Evolutionary conservation across 1,140 invertebrate species (phyloP).

Genomic region (Drepana arcuata): DNA sequence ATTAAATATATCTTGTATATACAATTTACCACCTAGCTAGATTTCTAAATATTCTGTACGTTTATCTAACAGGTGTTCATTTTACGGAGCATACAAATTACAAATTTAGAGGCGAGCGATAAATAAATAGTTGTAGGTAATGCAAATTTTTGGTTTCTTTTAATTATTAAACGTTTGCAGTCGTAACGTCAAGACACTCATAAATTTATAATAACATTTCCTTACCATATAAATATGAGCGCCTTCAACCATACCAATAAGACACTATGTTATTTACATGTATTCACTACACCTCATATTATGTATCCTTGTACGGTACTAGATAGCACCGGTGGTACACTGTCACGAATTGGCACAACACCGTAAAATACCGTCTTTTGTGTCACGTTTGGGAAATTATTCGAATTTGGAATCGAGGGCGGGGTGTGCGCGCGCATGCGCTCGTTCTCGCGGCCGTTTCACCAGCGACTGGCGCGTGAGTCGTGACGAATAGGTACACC

Average conservation of each 20-base stretch:
- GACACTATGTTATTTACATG: constrained; percentile 33
- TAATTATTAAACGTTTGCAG: no score
- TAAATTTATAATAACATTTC: constrained; percentile 24
- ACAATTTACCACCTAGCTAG: no score
- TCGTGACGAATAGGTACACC: no score
- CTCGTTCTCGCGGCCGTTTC: constrained; percentile 22
- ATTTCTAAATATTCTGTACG: no score
- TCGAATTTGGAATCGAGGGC: constrained; percentile 3
- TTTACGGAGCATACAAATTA: no score
- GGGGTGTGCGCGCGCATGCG: constrained; percentile 28
- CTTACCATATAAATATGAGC: constrained; percentile 46
- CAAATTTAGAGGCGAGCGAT: no score
- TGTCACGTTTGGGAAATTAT: constrained; percentile 33
- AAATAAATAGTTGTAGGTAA: no score
- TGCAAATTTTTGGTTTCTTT: no score
- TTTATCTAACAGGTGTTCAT: no score
- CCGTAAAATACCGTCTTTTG: constrained; percentile 22
- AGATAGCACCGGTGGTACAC: constrained; percentile 15
- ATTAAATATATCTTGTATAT: no score
- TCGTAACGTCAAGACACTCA: constrained; percentile 21
- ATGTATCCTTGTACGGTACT: constrained; percentile 10
- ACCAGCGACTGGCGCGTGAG: constrained; percentile 45
- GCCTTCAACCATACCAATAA: constrained; percentile 21
- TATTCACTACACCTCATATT: constrained; percentile 28
- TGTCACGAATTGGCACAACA: constrained; percentile 22